Percentiles rank a stretch among this genome's conserved stretches.
Evolutionary conservation across 1,140 invertebrate species (phyloP).

Genomic region (Hyposmocoma kahamanoa): DNA sequence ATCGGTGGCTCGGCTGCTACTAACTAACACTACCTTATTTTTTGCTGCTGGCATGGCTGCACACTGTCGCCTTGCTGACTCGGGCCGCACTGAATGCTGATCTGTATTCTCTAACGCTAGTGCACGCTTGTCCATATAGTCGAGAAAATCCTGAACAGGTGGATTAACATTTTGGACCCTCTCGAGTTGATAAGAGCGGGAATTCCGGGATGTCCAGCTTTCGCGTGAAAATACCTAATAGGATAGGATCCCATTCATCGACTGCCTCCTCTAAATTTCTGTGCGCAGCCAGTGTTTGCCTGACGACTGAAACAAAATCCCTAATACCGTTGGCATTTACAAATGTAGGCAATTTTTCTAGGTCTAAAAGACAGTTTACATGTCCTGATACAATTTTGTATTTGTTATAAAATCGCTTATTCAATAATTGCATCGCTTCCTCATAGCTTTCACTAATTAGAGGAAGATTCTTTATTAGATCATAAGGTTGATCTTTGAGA

Average conservation of each 20-base stretch:
- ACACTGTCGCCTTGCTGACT: neutral
- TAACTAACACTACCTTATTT: neutral
- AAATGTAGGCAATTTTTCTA: constrained; percentile 5
- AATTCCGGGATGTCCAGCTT: neutral
- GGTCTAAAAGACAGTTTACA: neutral
- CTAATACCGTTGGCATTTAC: constrained; percentile 2
- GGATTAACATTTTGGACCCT: neutral
- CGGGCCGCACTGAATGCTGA: neutral
- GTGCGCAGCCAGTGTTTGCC: neutral
- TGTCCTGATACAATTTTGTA: constrained; percentile 1
- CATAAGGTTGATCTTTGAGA: constrained; percentile 5
- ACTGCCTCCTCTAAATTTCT: neutral
- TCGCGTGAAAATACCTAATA: neutral
- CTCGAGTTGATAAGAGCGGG: neutral
- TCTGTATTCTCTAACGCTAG: neutral
- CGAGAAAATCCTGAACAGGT: neutral
- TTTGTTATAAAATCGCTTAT: constrained; percentile 7
- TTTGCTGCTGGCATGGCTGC: neutral
- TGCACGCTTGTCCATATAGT: neutral
- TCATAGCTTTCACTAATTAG: neutral
- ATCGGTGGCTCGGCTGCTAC: neutral
- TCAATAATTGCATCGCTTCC: constrained; percentile 1
- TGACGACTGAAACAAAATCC: constrained; percentile 2
- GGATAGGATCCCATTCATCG: neutral
- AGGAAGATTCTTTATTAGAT: constrained; percentile 11